Evolutionary conservation across 1,140 invertebrate species (phyloP).

Genomic region (Drosophila equinoxialis): DNA sequence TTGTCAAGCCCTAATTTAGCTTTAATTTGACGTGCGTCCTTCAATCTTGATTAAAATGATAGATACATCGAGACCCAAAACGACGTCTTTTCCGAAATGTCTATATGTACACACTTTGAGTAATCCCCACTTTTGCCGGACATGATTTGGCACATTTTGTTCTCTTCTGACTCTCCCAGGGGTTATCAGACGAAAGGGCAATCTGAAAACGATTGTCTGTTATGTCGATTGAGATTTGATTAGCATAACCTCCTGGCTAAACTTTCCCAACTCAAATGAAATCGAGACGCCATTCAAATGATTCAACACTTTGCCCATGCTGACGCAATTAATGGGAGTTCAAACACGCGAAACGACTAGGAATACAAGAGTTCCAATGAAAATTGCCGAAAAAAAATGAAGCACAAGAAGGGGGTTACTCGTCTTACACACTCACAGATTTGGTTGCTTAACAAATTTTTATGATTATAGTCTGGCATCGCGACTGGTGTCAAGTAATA

Average conservation of each 20-base stretch:
- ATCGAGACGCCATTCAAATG: conserved; percentile 48
- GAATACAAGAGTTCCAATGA: conserved; percentile 26
- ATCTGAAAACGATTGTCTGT: not conserved
- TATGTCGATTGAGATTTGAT: conserved; percentile 6
- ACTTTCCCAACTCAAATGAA: conserved; percentile 22
- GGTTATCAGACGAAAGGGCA: not conserved
- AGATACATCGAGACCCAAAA: not conserved
- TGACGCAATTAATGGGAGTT: conserved; percentile 20
- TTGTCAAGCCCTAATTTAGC: not conserved
- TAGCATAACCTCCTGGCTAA: not conserved
- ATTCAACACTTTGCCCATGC: conserved; percentile 42
- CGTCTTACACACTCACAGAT: conserved; percentile 19
- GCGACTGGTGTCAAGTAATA: conserved; percentile 35
- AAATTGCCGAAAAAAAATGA: conserved; percentile 37
- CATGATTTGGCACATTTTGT: not conserved
- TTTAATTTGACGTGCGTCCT: conserved; percentile 33
- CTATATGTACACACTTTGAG: not conserved
- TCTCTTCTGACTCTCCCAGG: not conserved
- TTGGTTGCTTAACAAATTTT: not conserved
- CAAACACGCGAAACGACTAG: conserved; percentile 26
- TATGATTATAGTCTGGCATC: conserved; percentile 10
- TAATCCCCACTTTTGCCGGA: conserved; percentile 1
- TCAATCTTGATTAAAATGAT: not conserved
- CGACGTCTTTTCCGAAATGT: not conserved
- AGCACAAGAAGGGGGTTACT: conserved; percentile 3